Evolutionary conservation across 2,113 vertebrate genomes (phyloP), one percentile per base, ranked within the genome.

Genomic region (Triplophysa tibetana): DNA sequence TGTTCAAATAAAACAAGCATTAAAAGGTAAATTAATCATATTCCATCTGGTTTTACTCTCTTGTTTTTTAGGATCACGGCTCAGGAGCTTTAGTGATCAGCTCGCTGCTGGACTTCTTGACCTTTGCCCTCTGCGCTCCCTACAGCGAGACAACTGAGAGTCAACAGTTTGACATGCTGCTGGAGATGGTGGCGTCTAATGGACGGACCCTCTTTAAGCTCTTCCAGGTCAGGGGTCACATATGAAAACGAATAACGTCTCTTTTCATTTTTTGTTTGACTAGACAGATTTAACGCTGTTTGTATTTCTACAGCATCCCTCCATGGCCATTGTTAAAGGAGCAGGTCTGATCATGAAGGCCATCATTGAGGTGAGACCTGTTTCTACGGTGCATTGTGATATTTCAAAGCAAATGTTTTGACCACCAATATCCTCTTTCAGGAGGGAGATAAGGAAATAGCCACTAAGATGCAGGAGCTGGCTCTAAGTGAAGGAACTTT

Each of bases 341-440:
- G 97, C 98, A 41, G 98, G 97, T 48, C 91, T 99, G 86, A 96
- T 99, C 83, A 99, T 99, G 98, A 99, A 99, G 90, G 98, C 98
- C 85, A 97, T 99, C 86, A 99, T 99, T 90, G 98, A 99, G 96
- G 98, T 98, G 89, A 94, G 91, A 6, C 1, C 76, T 50, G 60
- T 41, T 13, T 21, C 38, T 67, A 1, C n/a, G 0, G 33, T 11
- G 23, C 54, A 10, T 21, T 58, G 19, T 21, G 16, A 1, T 9
- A 10, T 58, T 58, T 58, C 54, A 21, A 58, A 21, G 13, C 5
- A 7, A 7, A 16, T 70, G 8, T 56, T 50, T 48, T 10, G 17
- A n/a, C 64, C 54, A 23, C 26, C 41, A 41, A n/a, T 74, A 13
- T 74, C 54, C 19, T 58, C 26, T 70, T 8, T 75, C 24, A 99